A percentile compares a stretch with the other conserved stretches of the same genome.
phyloP scores from a whole-genome alignment of 2,113 vertebrate genomes.

The Dicerorhinus sumatrensis region DNA sequence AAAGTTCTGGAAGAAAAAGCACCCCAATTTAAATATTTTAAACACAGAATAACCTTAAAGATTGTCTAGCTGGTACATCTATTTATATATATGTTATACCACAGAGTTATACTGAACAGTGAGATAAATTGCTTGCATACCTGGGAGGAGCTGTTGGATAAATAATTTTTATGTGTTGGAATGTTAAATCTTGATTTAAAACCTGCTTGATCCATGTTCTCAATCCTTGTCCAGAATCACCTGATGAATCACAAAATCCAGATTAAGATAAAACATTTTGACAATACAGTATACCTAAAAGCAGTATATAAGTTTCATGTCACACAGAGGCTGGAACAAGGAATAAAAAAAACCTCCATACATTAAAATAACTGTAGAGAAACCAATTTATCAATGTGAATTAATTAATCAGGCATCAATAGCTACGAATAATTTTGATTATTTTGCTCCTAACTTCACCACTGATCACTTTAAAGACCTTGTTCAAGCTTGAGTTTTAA shows the following conservation, averaged over 20 bases:
- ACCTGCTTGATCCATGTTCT: slow-evolving; percentile 91
- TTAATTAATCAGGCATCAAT: neutral
- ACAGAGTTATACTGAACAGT: neutral
- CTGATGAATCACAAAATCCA: slow-evolving; percentile 83
- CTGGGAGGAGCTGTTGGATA: slow-evolving; percentile 94
- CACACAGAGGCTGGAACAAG: neutral
- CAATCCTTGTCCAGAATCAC: slow-evolving; percentile 91
- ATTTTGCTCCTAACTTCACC: neutral
- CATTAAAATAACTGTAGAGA: neutral
- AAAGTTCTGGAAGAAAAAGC: neutral
- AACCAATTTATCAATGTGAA: neutral
- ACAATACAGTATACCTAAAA: neutral
- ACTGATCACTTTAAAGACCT: neutral
- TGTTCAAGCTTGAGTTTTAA: neutral
- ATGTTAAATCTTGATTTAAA: slow-evolving; percentile 90
- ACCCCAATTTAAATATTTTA: slow-evolving; percentile 22
- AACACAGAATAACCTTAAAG: neutral
- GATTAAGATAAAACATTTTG: slow-evolving; percentile 50
- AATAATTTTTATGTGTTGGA: slow-evolving; percentile 93
- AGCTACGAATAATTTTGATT: slow-evolving; percentile 9
- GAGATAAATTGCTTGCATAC: slow-evolving; percentile 80
- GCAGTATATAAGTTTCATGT: neutral
- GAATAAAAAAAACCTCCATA: neutral
- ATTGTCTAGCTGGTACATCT: neutral
- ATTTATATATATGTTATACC: neutral